phyloP scores from a whole-genome alignment of 2,888 invertebrate genomes.

The Melanchra persicariae region DNA sequence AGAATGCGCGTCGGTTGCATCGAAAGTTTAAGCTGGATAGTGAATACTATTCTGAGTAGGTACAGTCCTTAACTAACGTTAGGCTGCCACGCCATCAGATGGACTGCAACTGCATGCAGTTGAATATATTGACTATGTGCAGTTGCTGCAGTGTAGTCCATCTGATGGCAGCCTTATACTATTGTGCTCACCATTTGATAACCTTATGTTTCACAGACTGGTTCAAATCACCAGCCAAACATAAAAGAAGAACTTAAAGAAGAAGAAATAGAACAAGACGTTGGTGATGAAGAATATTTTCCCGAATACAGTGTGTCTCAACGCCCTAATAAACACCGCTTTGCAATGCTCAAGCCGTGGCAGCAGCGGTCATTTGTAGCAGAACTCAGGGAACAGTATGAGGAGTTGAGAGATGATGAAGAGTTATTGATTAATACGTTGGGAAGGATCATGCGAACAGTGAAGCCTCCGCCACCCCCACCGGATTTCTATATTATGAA shows the following conservation, averaged over 20 bases:
- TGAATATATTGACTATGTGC: too few species aligned
- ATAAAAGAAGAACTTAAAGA: conserved; percentile 29
- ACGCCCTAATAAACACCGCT: conserved; percentile 37
- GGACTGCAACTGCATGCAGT: too few species aligned
- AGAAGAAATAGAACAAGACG: neutral
- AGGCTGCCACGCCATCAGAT: too few species aligned
- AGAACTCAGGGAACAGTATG: conserved; percentile 74
- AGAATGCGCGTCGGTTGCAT: too few species aligned
- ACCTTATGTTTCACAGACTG: neutral
- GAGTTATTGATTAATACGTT: conserved; percentile 75
- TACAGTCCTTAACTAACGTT: too few species aligned
- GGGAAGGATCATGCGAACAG: conserved; percentile 77
- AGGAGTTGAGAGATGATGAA: conserved; percentile 74
- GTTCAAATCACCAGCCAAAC: conserved; percentile 1
- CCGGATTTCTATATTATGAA: conserved; percentile 74
- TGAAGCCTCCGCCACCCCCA: conserved; percentile 76
- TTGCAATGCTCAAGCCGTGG: conserved; percentile 64
- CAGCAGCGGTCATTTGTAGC: conserved; percentile 77
- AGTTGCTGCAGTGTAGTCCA: too few species aligned
- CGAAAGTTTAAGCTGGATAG: too few species aligned
- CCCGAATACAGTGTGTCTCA: conserved; percentile 1
- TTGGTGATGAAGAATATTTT: conserved; percentile 33
- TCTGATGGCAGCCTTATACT: too few species aligned
- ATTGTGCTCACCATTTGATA: neutral
- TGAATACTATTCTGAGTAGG: too few species aligned